Evolutionary conservation across 2,113 vertebrate genomes (phyloP), one percentile per base, ranked within the genome.

Genomic region (Urocynchramus pylzowi): DNA sequence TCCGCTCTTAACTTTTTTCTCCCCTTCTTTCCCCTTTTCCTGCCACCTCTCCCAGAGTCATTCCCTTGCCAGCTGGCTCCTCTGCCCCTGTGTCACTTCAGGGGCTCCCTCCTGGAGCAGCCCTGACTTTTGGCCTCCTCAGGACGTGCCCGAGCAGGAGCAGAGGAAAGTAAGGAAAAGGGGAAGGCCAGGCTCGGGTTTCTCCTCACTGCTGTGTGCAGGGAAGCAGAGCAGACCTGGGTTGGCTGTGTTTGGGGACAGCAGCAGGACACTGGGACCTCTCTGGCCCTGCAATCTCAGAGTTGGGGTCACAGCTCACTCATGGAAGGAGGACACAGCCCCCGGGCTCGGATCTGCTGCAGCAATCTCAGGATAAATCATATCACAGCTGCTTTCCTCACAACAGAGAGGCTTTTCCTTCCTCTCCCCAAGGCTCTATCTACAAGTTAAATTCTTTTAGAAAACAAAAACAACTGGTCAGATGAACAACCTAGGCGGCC

Each of bases 111-210:
- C 80, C 82, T 21, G 39, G 9, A 81, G 77, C 81, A 84, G 20
- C 1, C 1, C 57, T 84, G 91, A 44, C 89, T 96, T 84, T 8
- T 68, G 74, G 56, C 77, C 87, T 49, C 41, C 77, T 89, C 91
- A 87, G 89, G 70, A 77, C 78, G 1, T 93, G 94, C 45, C 94
- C 4, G 78, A 85, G 91, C 93, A 94, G 45, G 78, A 93, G 81
- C 13, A 93, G 81, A 57, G 82, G 53, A 69, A 91, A 93, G 87
- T 85, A 80, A 93, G 93, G 93, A 76, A 91, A 85, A 96, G 91
- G 87, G 82, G 94, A 91, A 95, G 84, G 71, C 45, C 76, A 54
- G 56, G 85, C 50, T 70, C 5, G 1, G 35, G 37, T 87, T 96
- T 60, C 87, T 73, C 10, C 87, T 73, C 11, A 0, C 10, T 31